Base-by-base conservation (phyloP, 1,140 invertebrate species). In the Eulimnadia texana region DNA sequence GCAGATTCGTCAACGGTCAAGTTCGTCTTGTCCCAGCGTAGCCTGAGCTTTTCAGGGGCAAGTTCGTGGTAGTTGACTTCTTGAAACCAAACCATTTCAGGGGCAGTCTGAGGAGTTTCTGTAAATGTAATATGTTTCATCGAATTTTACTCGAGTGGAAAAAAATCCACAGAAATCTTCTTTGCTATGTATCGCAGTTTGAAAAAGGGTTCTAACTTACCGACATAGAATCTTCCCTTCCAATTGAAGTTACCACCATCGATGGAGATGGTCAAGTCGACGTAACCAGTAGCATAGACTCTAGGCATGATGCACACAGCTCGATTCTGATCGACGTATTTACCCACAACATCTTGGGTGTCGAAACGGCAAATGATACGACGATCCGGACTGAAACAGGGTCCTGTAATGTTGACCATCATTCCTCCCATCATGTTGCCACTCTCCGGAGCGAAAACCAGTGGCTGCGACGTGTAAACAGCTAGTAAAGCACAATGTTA, bases 381-480 rank as follows among this genome's bases (percentile, higher is more conserved):
- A 62, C 84, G 79, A 19, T 79, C 79, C 0, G 78, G 78, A 55
- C 80, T 77, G 67, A 93, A 90, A 71, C 93, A 97, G 10, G 93
- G 93, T 0, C 93, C 93, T 0, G 92, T 95, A 25, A 97, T 89
- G 69, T 96, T 95, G 3, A 97, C 90, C 51, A 94, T 82, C 0
- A 90, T 93, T 10, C 92, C 92, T 2, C 92, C 92, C 52, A 97
- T 74, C 93, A 97, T 96, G 71, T 92, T 92, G 19, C 92, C 91
- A 70, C 87, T 91, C 72, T 94, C 88, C 0, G 93, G 90, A 0
- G 92, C 89, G 69, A 95, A 93, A 56, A 88, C 82, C 25, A 95
- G 71, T 0, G 84, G 83, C 62, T 57, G 55, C 90, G 76, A 73
- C 85, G 80, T 10, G 86, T 83, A 19, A 84, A 63, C 86, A 69